Evolutionary conservation across 2,888 invertebrate species (phyloP), one percentile per base, ranked within the genome.

Genomic region (Rhingia rostrata): DNA sequence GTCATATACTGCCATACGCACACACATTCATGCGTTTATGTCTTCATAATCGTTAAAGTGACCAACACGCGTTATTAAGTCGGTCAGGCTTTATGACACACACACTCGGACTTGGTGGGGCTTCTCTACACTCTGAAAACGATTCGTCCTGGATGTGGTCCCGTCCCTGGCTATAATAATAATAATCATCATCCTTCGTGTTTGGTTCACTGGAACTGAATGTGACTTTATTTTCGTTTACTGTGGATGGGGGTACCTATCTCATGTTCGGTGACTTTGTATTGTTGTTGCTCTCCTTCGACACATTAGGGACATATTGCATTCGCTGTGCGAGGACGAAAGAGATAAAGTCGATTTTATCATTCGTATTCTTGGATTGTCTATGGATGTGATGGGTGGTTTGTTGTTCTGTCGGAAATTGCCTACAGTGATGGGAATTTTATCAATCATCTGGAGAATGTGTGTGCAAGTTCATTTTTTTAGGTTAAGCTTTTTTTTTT

Each of bases 21-120:
- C 47, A 72, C 61, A 69, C 69, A 37, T 63, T 51, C 69, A 54
- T 72, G 77, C 63, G 67, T 63, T 83, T 73, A 79, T 53, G 67
- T 83, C 73, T 74, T 83, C 73, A 79, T 83, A 79, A 83, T 83
- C 83, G 73, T 41, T 69, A 73, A 83, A 74, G 73, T 73, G 69
- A 61, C 73, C 79, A 63, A 53, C 73, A 79, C 63, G 73, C 73
- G 67, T 69, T 73, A 74, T 83, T 83, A 58, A 37, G 67, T 69
- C 64, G 60, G 70, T 32, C 60, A 58, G 39, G 72, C 61, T n/a
- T n/a, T n/a, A n/a, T n/a, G n/a, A n/a, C n/a, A n/a, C 61, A 58
- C 32, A 37, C 4, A 58, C 35, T 22, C 7, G 33, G 12, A 30
- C 4, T 14, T 2, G 35, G 4, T 6, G 7, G 4, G 12, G 5